These are phyloP conservation scores for Rhamphomyia laevipes DNA, from an alignment of 2,888 invertebrate species.

Conservation along the genomic window DNA sequence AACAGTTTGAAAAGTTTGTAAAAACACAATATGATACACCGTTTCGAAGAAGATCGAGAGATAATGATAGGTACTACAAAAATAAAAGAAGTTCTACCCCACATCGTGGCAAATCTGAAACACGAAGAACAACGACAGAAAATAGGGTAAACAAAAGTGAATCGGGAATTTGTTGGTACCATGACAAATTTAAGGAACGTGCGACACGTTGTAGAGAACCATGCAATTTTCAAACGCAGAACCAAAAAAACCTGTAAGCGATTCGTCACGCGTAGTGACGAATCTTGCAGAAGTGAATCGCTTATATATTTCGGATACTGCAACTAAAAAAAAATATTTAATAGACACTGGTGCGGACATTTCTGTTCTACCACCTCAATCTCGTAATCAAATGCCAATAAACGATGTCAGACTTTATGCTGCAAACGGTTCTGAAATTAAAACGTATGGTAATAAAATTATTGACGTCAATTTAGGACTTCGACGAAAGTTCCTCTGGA, in stretches of 20 bases:
- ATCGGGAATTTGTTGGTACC: background rate
- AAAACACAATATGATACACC: too few relatives aligned
- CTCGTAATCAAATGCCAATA: background rate
- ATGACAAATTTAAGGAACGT: background rate
- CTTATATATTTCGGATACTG: background rate
- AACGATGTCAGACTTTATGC: constrained; percentile 1
- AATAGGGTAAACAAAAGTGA: too few relatives aligned
- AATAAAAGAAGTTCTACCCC: too few relatives aligned
- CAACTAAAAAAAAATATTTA: background rate
- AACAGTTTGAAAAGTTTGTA: too few relatives aligned
- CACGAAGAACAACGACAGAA: too few relatives aligned
- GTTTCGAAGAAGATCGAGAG: too few relatives aligned
- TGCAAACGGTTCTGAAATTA: constrained; percentile 5
- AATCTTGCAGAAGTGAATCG: background rate
- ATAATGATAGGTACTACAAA: too few relatives aligned
- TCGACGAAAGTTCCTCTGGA: constrained; percentile 3
- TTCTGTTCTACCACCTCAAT: constrained; percentile 8
- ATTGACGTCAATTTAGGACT: constrained; percentile 1
- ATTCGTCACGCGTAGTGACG: background rate
- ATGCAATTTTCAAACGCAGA: background rate
- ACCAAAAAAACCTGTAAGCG: background rate
- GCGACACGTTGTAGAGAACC: background rate
- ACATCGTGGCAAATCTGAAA: too few relatives aligned
- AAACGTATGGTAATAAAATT: background rate
- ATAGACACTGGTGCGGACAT: constrained; percentile 11